phyloP scores from a whole-genome alignment of 2,113 vertebrate genomes.

The Osmerus eperlanus region DNA sequence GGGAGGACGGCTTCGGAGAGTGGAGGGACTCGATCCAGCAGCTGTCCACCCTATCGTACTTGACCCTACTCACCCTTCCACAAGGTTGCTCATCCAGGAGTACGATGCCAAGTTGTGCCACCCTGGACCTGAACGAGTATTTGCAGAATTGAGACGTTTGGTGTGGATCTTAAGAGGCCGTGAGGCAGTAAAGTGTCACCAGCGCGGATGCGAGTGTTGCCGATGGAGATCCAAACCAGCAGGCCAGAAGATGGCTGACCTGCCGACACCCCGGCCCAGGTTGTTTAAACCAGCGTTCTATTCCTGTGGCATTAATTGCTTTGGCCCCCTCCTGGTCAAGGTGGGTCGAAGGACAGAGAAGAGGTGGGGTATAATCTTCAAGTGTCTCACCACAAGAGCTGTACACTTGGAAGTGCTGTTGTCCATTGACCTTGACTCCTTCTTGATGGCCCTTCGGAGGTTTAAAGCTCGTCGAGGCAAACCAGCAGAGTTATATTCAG shows the following conservation, averaged over 20 bases:
- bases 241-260: conserved; percentile 9
- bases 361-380: conserved; percentile 20
- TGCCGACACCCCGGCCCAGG: neutral
- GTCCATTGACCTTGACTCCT: neutral
- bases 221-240: conserved; percentile 7
- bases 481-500: conserved; percentile 17
- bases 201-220: conserved; percentile 5
- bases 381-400: conserved; percentile 15
- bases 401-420: neutral
- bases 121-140: conserved; percentile 8
- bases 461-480: conserved; percentile 26
- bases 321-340: conserved; percentile 10
- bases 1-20: neutral
- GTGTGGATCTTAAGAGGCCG: conserved; percentile 8
- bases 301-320: neutral
- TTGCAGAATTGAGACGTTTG: neutral
- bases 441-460: neutral
- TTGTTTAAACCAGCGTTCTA: conserved; percentile 15
- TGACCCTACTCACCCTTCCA: conserved; percentile 6
- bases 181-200: neutral
- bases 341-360: conserved; percentile 1
- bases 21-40: neutral
- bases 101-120: conserved; percentile 8
- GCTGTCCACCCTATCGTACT: conserved; percentile 13
- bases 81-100: conserved; percentile 6